These are phyloP conservation scores for Leucoma salicis DNA, from an alignment of 2,888 invertebrate genomes.

Conservation along the genomic window DNA sequence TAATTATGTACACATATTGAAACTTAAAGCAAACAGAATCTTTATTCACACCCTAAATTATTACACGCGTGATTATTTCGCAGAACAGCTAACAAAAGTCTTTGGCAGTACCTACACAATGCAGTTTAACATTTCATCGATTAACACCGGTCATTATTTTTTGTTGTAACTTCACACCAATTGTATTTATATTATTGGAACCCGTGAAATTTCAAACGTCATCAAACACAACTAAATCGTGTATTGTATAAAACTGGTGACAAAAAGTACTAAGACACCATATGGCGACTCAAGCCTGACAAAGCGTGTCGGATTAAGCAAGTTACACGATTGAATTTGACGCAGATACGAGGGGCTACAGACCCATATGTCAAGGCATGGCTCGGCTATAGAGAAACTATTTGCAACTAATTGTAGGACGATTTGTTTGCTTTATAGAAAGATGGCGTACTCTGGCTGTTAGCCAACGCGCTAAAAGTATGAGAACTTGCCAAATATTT, in stretches of 20 bases:
- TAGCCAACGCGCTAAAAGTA: slow-evolving; percentile 23
- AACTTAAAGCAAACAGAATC: not conserved
- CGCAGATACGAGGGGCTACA: slow-evolving; percentile 33
- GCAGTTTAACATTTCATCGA: slow-evolving; percentile 42
- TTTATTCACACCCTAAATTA: slow-evolving; percentile 16
- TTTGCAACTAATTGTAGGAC: slow-evolving; percentile 59
- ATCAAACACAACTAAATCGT: slow-evolving; percentile 60
- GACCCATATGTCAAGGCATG: slow-evolving; percentile 27
- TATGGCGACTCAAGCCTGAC: slow-evolving; percentile 55
- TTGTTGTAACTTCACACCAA: slow-evolving; percentile 66
- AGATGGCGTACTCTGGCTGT: slow-evolving; percentile 21
- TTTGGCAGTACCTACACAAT: slow-evolving; percentile 30
- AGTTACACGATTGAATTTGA: slow-evolving; percentile 61
- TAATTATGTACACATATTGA: too few relatives aligned
- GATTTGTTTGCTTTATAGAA: slow-evolving; percentile 34
- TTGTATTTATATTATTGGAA: slow-evolving; percentile 44
- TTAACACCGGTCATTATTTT: slow-evolving; percentile 53
- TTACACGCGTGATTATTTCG: slow-evolving; percentile 16
- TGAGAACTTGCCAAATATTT: slow-evolving; percentile 25
- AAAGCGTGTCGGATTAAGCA: slow-evolving; percentile 65
- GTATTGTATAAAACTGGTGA: slow-evolving; percentile 53
- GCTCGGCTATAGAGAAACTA: slow-evolving; percentile 37
- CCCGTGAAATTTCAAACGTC: slow-evolving; percentile 65
- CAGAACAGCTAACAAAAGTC: slow-evolving; percentile 19
- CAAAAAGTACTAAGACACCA: slow-evolving; percentile 68